Evolutionary conservation across 1,140 invertebrate genomes (phyloP), one percentile per base, ranked within the genome.

Genomic region (Euschistus heros): DNA sequence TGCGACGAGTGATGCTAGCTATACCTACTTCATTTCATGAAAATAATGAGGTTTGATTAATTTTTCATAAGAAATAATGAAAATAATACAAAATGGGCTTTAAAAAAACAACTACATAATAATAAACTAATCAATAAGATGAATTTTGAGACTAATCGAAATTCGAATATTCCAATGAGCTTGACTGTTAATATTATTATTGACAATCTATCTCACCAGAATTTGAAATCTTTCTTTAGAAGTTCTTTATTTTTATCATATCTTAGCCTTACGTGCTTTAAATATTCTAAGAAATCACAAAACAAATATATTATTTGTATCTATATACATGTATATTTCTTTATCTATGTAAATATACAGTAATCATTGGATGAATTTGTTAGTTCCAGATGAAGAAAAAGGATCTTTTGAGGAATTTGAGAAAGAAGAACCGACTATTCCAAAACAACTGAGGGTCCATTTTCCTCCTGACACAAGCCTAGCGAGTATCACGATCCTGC

Each of bases 381-480:
- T 37, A 37, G 33, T 37, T 37, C 33, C 33, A 37, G 33, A 37
- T 6, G 33, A 37, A 37, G 33, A 37, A 37, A 37, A 37, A 37
- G 33, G 33, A 37, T 6, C 33, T 37, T 37, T 10, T 37, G 33
- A 37, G 6, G 50, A 54, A 33, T n/a, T 8, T 26, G 17, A 26
- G 26, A 59, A 59, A 33, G 20, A 59, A 59, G 26, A 59, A 59
- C 24, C 24, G 7, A 33, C 24, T 27, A n/a, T 27, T 8, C n/a
- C n/a, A 4, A 33, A 59, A 59, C 24, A 59, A 59, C 62, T 63
- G 4, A 22, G 42, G 6, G 64, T 65, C 13, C 52, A 65, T 30
- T 65, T 65, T 27, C 64, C 64, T 2, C 54, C 64, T 15, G 64
- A 65, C 10, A 22, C 20, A 10, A 55, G 15, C 5, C 26, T 65